Conservation (phyloP, 2,888 invertebrate species). For the Papilio protenor region DNA sequence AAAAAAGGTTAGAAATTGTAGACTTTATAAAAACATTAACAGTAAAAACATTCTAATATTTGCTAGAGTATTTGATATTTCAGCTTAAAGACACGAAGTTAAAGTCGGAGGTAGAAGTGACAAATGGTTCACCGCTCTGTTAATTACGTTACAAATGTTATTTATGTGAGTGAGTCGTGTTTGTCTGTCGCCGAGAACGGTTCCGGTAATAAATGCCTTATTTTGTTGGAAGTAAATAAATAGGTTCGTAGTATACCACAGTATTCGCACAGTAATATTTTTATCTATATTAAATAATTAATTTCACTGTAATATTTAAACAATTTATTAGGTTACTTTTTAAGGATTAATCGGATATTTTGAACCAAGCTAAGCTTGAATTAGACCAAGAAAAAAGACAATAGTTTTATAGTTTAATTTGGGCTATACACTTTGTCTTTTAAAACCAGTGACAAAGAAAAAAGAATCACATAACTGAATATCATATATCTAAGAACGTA, state of each 20-base stretch:
- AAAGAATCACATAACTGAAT: too few relatives aligned
- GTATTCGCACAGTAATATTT: neutral
- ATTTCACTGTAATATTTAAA: neutral
- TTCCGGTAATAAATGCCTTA: constrained; percentile 6
- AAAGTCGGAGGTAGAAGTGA: constrained; percentile 15
- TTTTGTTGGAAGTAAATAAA: constrained; percentile 5
- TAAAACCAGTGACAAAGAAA: too few relatives aligned
- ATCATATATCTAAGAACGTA: too few relatives aligned
- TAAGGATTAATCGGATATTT: neutral
- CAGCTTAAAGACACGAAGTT: neutral
- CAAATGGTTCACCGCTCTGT: constrained; percentile 17
- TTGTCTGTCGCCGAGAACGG: constrained; percentile 11
- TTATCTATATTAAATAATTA: neutral
- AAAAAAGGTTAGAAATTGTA: neutral
- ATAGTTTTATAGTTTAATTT: neutral
- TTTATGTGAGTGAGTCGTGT: constrained; percentile 24
- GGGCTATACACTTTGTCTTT: too few relatives aligned
- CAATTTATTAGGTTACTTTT: neutral
- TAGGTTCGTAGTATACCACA: neutral
- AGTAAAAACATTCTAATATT: neutral
- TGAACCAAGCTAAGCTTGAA: neutral
- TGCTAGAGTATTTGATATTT: neutral
- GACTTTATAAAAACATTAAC: neutral
- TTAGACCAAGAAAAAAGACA: neutral
- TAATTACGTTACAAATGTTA: constrained; percentile 19